Conservation (phyloP, 2,797 vertebrate genomes). For the Borostomias antarcticus region DNA sequence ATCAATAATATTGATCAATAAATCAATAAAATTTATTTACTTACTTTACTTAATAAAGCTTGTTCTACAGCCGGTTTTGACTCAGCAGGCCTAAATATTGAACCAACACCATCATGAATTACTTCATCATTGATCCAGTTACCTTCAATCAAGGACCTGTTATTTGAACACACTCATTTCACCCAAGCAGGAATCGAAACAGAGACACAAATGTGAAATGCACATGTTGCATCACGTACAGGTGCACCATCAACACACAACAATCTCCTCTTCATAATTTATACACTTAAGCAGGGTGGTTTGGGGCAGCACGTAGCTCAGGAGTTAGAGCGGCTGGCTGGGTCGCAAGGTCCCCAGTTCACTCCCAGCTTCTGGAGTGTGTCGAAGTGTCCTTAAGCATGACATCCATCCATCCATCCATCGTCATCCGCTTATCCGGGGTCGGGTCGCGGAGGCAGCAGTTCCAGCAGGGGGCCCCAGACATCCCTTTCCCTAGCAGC, state of each 20-base stretch:
- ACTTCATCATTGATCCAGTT: conserved; percentile 48
- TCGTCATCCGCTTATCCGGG: too few species aligned
- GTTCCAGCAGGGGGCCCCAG: too few species aligned
- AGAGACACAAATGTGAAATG: conserved; percentile 18
- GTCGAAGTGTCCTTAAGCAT: too few species aligned
- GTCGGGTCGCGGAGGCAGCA: too few species aligned
- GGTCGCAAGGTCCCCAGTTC: too few species aligned
- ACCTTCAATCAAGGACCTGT: conserved; percentile 34
- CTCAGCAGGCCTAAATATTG: conserved; percentile 20
- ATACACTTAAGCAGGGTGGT: background rate
- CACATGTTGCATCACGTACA: background rate
- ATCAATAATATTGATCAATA: conserved; percentile 7
- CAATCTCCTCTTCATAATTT: background rate
- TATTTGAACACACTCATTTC: conserved; percentile 27
- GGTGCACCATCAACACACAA: background rate
- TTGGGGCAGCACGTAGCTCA: too few species aligned
- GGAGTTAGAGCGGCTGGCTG: too few species aligned
- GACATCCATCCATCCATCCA: too few species aligned
- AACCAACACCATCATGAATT: conserved; percentile 38
- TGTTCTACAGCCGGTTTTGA: conserved; percentile 10
- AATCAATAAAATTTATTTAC: background rate
- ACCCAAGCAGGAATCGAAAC: conserved; percentile 28
- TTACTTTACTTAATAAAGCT: conserved; percentile 6
- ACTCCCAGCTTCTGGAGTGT: too few species aligned
- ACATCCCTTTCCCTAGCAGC: too few species aligned